These are phyloP conservation scores for Pseudotriccus pelzelni DNA, from an alignment of 2,797 vertebrate species.

Conservation along the genomic window DNA sequence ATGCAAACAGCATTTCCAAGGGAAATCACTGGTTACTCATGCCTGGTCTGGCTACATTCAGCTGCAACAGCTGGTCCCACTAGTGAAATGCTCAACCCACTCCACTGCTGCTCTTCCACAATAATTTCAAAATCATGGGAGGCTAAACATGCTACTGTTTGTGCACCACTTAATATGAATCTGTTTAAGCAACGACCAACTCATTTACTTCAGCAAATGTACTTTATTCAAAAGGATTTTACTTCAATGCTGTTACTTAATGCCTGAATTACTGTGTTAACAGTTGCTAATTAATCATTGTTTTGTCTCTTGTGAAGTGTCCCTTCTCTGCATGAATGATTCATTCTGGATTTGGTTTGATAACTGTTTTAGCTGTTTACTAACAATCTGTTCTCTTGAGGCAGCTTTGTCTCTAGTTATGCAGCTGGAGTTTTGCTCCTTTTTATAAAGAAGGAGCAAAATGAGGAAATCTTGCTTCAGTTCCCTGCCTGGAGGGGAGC, in stretches of 20 bases:
- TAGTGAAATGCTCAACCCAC: not conserved
- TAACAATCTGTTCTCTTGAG: constrained; percentile 41
- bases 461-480: not conserved
- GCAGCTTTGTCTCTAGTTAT: constrained; percentile 20
- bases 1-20: not conserved
- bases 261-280: constrained; percentile 42
- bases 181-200: not conserved
- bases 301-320: constrained; percentile 53
- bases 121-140: constrained; percentile 5
- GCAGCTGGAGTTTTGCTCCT: constrained; percentile 10
- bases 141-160: constrained; percentile 17
- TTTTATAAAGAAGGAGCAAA: not conserved
- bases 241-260: constrained; percentile 28
- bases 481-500: not conserved
- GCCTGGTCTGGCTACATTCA: not conserved
- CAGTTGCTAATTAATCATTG: constrained; percentile 61
- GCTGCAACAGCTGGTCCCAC: constrained; percentile 24
- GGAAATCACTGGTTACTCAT: not conserved
- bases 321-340: constrained; percentile 33
- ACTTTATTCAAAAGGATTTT: constrained; percentile 33
- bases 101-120: not conserved
- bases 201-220: constrained; percentile 21
- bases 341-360: constrained; percentile 48
- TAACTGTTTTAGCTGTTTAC: constrained; percentile 49
- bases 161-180: constrained; percentile 13